A percentile compares a stretch with the other conserved stretches of the same genome.
These are phyloP conservation scores for Setipinna tenuifilis DNA, from an alignment of 2,797 vertebrate species.

Conservation along the genomic window DNA sequence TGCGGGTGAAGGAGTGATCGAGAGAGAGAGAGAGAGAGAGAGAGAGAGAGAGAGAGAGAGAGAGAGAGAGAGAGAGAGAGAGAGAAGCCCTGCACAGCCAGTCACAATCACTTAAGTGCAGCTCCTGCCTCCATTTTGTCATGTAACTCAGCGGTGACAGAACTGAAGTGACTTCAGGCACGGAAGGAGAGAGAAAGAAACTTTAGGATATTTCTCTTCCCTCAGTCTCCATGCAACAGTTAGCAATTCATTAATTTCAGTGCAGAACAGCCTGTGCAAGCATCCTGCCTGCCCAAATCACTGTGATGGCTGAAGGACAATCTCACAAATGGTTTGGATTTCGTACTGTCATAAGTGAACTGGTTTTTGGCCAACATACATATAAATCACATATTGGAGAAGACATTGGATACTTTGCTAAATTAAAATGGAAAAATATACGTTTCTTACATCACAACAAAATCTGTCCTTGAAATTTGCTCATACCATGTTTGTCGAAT, in stretches of 20 bases:
- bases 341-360: background rate
- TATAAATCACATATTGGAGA: background rate
- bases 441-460: background rate
- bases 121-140: background rate
- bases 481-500: background rate
- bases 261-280: background rate
- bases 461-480: background rate
- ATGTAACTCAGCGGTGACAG: slow-evolving; percentile 8
- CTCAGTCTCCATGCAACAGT: background rate
- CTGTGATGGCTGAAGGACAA: background rate
- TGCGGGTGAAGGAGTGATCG: background rate
- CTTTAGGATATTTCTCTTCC: background rate
- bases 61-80: background rate
- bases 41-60: background rate
- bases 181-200: background rate
- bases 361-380: background rate
- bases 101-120: background rate
- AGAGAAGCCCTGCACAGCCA: background rate
- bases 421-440: background rate
- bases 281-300: background rate
- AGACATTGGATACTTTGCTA: background rate
- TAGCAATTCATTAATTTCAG: background rate
- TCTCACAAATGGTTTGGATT: background rate
- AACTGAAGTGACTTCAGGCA: background rate
- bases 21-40: background rate